Evolutionary conservation across 2,113 vertebrate genomes (phyloP), one percentile per base, ranked within the genome.

Genomic region (Tachycineta bicolor): DNA sequence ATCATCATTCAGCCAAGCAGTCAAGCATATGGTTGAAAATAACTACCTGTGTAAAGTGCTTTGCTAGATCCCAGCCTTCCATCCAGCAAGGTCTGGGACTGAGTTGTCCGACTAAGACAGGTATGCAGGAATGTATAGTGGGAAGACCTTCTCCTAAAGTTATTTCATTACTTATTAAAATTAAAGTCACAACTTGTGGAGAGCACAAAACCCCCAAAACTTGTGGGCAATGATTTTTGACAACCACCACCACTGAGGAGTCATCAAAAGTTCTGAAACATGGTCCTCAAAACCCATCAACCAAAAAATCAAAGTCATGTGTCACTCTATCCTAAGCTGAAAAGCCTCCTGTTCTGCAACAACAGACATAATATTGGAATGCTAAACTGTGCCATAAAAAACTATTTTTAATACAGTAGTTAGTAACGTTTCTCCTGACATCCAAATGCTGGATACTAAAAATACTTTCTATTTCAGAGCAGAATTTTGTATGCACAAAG

Each of bases 351-450:
- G 14, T 20, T 11, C 22, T 73, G 62, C 44, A 91, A 92, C 58
- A 89, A 74, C 12, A 64, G 46, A 21, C 7, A 55, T 78, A 89
- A 76, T 87, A 68, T 4, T 79, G n/a, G 28, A 28, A 76, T 70
- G 63, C 41, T 26, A 67, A 89, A 91, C 18, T 76, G 43, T 20
- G 26, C 24, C 21, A 44, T 55, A 58, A 34, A 74, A 79, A 94
- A 12, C 37, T 95, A 50, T 56, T 92, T 94, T 94, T 89, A 93
- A 84, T 73, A 49, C 26, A 70, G 53, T 28, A 87, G 43, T 68
- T 93, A 83, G 62, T 21, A 90, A 43, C 37, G 73, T 85, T 93
- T 92, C 69, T 94, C 50, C 68, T 89, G 74, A 84, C 46, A 80
- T 52, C 10, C 46, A 82, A 82, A 77, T 75, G 55, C 43, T 56